Percentiles rank a stretch among this genome's conserved stretches.
These are phyloP conservation scores for Miichthys miiuy DNA, from an alignment of 2,797 vertebrate genomes.

Conservation along the genomic window DNA sequence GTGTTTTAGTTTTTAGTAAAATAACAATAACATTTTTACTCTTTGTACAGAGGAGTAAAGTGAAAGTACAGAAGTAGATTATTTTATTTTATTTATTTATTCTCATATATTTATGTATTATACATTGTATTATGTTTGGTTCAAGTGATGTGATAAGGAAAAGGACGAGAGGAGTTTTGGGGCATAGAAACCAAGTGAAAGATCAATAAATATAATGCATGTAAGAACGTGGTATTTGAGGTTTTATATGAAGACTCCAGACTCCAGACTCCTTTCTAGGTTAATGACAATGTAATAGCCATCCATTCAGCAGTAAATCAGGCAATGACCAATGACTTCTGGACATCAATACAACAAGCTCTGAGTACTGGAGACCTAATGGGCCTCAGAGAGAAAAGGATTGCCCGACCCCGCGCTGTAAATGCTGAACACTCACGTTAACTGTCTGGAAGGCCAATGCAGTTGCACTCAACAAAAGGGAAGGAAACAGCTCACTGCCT, in stretches of 20 bases:
- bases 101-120: background rate
- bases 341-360: slow-evolving; percentile 64
- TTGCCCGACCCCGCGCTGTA: slow-evolving; percentile 41
- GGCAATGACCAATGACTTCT: slow-evolving; percentile 45
- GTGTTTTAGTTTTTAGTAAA: background rate
- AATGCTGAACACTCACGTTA: slow-evolving; percentile 63
- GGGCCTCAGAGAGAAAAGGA: slow-evolving; percentile 58
- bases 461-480: slow-evolving; percentile 52
- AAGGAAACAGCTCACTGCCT: slow-evolving; percentile 36
- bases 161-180: background rate
- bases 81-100: background rate
- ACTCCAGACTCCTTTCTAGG: slow-evolving; percentile 36
- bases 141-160: background rate
- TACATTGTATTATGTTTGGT: background rate
- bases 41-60: background rate
- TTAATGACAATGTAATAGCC: slow-evolving; percentile 46
- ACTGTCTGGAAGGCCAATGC: slow-evolving; percentile 42
- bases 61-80: slow-evolving; percentile 1
- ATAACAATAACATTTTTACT: background rate
- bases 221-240: background rate
- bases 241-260: slow-evolving; percentile 1
- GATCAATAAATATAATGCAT: slow-evolving; percentile 23
- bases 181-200: background rate
- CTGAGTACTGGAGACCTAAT: slow-evolving; percentile 71
- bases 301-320: slow-evolving; percentile 51